Conservation (phyloP, 2,888 invertebrate genomes). For the Hymenopus coronatus region DNA sequence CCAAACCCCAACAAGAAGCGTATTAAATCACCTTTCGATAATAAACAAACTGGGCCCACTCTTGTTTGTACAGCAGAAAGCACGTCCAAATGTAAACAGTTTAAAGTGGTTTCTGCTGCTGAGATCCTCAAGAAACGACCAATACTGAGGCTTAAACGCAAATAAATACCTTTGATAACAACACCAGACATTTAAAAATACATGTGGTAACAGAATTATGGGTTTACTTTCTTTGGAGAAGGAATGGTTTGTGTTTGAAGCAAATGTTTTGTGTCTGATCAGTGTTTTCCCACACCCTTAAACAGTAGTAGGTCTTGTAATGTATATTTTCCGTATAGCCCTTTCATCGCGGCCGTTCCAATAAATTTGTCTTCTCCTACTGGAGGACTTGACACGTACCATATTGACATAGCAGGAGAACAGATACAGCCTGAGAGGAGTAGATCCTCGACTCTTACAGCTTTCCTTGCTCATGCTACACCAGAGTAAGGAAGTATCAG, state of each 20-base stretch:
- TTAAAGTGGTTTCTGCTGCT: background rate
- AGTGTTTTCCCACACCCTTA: constrained; percentile 20
- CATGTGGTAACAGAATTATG: constrained; percentile 34
- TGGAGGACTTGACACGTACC: background rate
- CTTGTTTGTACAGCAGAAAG: background rate
- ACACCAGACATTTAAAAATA: constrained; percentile 33
- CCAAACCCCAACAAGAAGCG: background rate
- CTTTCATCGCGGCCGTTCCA: constrained; percentile 27
- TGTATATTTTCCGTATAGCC: background rate
- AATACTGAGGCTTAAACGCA: background rate
- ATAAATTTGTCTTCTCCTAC: constrained; percentile 27
- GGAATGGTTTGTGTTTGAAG: background rate
- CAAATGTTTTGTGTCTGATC: constrained; percentile 20
- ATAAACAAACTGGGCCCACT: background rate
- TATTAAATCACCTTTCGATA: background rate
- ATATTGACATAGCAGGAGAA: background rate
- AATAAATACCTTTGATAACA: background rate
- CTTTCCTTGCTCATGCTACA: no score
- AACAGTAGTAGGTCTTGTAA: background rate
- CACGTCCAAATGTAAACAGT: background rate
- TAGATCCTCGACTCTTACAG: background rate
- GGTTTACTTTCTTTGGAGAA: constrained; percentile 24
- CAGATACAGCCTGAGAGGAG: background rate
- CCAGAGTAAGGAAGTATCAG: no score
- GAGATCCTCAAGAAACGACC: background rate